Percentiles rank a stretch among this genome's conserved stretches.
phyloP scores from a whole-genome alignment of 2,113 vertebrate species.

The Larimichthys polyactis region DNA sequence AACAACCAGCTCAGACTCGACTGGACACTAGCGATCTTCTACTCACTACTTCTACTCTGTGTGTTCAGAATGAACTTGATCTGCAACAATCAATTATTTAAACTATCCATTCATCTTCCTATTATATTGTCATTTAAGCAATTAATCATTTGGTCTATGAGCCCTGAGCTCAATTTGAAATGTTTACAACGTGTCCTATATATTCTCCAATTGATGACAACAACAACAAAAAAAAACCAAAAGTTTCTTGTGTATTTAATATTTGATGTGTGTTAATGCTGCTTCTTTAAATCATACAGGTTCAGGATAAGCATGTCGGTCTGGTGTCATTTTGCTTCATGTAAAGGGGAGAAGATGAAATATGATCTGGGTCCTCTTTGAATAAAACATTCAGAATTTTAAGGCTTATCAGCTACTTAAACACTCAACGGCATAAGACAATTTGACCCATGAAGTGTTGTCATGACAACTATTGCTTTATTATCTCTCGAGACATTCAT shows the following conservation, averaged over 20 bases:
- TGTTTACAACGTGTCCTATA: too few relatives aligned
- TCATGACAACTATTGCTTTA: background rate
- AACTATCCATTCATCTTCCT: background rate
- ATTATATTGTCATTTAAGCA: background rate
- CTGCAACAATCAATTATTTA: background rate
- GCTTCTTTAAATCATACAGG: background rate
- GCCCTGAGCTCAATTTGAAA: too few relatives aligned
- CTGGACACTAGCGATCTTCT: background rate
- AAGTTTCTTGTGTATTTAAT: background rate
- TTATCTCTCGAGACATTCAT: background rate
- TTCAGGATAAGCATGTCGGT: background rate
- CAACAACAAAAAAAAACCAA: too few relatives aligned
- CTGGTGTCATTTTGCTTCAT: background rate
- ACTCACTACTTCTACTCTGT: background rate
- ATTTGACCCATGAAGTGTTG: too few relatives aligned
- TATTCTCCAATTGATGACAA: too few relatives aligned
- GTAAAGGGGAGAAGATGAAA: background rate
- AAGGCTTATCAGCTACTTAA: background rate
- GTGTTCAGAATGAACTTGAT: conserved; percentile 8
- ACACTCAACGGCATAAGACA: background rate
- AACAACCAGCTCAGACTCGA: too few relatives aligned
- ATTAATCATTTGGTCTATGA: background rate
- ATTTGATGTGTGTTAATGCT: background rate
- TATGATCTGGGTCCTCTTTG: background rate
- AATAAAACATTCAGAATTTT: background rate